Conservation (phyloP, 2,797 vertebrate genomes). For the Dryobates pubescens region DNA sequence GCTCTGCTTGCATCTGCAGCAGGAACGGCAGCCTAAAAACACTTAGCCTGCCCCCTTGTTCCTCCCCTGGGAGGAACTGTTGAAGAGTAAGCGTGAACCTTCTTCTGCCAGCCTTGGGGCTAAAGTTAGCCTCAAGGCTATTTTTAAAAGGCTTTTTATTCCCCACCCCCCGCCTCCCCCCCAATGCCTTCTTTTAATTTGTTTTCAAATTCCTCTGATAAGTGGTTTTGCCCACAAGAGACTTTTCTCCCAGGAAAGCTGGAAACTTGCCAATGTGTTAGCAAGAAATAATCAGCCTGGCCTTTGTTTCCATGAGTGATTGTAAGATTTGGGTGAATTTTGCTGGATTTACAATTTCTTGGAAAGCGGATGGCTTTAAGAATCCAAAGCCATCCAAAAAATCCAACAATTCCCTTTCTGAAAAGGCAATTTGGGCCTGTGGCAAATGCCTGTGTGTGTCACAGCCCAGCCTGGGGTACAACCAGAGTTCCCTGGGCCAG, state of each 20-base stretch:
- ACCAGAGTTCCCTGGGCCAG: fast-evolving
- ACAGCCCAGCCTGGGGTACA: background rate
- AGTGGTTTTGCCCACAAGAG: background rate
- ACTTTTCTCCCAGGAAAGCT: background rate
- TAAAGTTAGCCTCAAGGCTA: background rate
- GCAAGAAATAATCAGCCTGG: background rate
- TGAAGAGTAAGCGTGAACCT: background rate
- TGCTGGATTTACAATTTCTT: slow-evolving; percentile 42
- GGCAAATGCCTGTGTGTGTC: fast-evolving
- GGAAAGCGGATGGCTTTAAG: slow-evolving; percentile 13
- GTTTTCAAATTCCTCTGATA: background rate
- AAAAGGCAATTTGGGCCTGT: background rate
- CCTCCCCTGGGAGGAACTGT: background rate
- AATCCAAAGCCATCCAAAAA: background rate
- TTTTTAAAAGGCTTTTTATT: background rate
- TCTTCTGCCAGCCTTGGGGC: background rate
- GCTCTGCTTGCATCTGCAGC: background rate
- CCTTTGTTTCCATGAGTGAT: background rate
- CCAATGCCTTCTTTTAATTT: background rate
- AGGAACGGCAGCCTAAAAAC: background rate
- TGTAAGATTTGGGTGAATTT: slow-evolving; percentile 40
- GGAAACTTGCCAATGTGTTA: background rate
- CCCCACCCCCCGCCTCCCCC: too few species aligned
- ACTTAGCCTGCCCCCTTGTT: background rate
- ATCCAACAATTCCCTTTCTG: background rate